These are phyloP conservation scores for Gallirallus australis DNA, from an alignment of 2,797 vertebrate species.

Conservation along the genomic window DNA sequence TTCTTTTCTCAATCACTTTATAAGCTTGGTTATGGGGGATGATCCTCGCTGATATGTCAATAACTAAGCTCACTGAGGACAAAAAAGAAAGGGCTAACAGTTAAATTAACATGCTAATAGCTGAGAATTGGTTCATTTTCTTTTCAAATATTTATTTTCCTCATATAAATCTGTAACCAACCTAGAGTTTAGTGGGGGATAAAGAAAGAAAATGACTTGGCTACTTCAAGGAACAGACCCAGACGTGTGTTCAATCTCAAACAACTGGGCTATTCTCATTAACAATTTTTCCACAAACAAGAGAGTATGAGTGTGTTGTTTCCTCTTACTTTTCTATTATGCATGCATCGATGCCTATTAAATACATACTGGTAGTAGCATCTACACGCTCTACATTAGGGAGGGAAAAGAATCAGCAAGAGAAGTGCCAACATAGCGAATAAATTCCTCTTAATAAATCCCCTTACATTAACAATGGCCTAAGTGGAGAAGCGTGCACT, in stretches of 20 bases:
- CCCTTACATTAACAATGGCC: not conserved
- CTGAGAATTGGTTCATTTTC: not conserved
- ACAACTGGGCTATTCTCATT: not conserved
- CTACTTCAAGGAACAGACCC: not conserved
- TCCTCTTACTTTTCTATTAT: not conserved
- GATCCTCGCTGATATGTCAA: not conserved
- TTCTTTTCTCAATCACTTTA: not conserved
- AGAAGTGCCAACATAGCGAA: not conserved
- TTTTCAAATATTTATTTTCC: not conserved
- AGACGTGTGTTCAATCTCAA: not conserved
- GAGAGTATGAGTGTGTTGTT: not conserved
- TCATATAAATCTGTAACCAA: not conserved
- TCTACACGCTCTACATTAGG: not conserved
- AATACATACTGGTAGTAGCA: not conserved
- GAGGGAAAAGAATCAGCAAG: not conserved
- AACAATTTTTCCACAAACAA: not conserved
- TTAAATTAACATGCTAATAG: not conserved
- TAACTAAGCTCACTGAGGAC: not conserved
- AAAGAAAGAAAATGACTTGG: not conserved
- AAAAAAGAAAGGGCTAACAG: not conserved
- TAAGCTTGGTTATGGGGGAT: not conserved
- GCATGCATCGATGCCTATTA: not conserved
- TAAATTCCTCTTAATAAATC: constrained; percentile 14
- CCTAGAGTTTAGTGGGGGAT: not conserved
- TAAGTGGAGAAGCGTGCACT: not conserved